Conservation (phyloP, 2,113 vertebrate species). For the Chaetodon auriga region DNA sequence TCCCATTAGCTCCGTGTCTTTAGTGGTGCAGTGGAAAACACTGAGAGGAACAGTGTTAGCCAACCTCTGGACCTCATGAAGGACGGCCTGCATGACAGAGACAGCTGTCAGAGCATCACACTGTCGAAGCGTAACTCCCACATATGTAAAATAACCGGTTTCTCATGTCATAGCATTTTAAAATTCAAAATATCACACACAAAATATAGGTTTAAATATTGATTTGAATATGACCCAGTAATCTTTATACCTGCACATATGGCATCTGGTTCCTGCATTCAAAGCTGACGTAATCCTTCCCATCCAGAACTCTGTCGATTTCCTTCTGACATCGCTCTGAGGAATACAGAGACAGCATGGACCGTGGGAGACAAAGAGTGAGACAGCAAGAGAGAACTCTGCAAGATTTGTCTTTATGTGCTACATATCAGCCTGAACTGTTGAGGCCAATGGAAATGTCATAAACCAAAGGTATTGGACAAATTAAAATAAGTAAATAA, state of each 20-base stretch:
- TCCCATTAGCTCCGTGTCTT: conserved; percentile 63
- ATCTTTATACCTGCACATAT: conserved; percentile 43
- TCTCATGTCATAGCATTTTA: neutral
- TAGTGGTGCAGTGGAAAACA: conserved; percentile 52
- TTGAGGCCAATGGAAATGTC: too few relatives aligned
- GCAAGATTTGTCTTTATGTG: neutral
- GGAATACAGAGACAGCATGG: neutral
- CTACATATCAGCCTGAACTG: too few relatives aligned
- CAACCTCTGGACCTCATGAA: conserved; percentile 71
- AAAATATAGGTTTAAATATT: neutral
- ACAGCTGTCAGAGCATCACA: neutral
- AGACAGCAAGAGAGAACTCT: neutral
- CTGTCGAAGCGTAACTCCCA: neutral
- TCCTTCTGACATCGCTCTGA: conserved; percentile 60
- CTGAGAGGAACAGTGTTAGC: conserved; percentile 50
- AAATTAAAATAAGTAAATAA: too few relatives aligned
- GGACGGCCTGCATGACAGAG: conserved; percentile 62
- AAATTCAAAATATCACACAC: neutral
- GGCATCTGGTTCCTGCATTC: conserved; percentile 62
- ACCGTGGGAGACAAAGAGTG: neutral
- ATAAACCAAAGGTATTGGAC: too few relatives aligned
- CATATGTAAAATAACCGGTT: neutral
- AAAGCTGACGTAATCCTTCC: conserved; percentile 39
- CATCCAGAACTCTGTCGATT: conserved; percentile 38
- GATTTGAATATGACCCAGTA: neutral